These are phyloP conservation scores for Parotia lawesii DNA, from an alignment of 2,113 vertebrate genomes.

Conservation along the genomic window DNA sequence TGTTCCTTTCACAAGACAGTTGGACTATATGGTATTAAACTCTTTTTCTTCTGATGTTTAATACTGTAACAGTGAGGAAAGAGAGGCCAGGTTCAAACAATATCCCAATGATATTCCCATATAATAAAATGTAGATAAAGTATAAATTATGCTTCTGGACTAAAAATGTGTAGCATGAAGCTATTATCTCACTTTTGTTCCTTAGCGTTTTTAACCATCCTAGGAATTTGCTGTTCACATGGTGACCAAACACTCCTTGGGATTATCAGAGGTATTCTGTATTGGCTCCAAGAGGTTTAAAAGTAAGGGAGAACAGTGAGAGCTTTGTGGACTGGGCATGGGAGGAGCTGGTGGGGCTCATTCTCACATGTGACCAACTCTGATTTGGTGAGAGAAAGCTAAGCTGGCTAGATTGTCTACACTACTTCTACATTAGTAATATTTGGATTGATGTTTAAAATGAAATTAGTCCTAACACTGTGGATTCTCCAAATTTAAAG, in stretches of 20 bases:
- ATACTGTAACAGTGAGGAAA: background rate
- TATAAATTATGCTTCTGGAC: background rate
- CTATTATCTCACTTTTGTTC: background rate
- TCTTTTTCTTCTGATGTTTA: background rate
- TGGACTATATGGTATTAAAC: background rate
- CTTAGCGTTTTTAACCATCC: background rate
- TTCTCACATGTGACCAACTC: background rate
- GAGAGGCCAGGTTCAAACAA: background rate
- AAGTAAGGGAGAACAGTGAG: background rate
- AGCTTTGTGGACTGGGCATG: background rate
- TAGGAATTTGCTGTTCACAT: background rate
- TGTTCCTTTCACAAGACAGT: background rate
- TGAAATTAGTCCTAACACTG: background rate
- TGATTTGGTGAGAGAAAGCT: background rate
- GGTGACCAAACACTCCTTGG: background rate
- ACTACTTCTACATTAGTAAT: background rate
- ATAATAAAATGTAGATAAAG: background rate
- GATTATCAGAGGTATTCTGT: background rate
- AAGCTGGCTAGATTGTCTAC: background rate
- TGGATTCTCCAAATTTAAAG: background rate
- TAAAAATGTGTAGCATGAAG: background rate
- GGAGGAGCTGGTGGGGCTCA: background rate
- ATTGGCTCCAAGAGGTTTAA: background rate
- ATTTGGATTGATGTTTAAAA: background rate
- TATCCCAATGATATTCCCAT: background rate